These are phyloP conservation scores for Oncorhynchus masou DNA, from an alignment of 2,113 vertebrate genomes.

Conservation along the genomic window DNA sequence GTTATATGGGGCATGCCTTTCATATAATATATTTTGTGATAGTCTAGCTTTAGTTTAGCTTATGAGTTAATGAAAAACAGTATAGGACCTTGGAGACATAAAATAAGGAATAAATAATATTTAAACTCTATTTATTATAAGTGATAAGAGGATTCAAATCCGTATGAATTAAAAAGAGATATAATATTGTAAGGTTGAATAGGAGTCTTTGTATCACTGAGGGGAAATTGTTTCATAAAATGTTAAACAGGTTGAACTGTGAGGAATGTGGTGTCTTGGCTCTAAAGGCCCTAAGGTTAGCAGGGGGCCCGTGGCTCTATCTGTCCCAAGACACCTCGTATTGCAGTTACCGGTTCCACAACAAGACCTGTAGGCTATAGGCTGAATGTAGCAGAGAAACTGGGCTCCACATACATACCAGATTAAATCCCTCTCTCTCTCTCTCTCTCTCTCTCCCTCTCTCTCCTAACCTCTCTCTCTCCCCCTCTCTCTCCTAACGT, in stretches of 20 bases:
- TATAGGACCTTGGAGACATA: too few relatives aligned
- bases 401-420: too few relatives aligned
- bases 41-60: too few relatives aligned
- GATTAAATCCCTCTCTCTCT: neutral
- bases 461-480: conserved; percentile 15
- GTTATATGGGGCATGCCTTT: too few relatives aligned
- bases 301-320: neutral
- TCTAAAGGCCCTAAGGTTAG: neutral
- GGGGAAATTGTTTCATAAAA: conserved; percentile 13
- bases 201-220: conserved; percentile 48
- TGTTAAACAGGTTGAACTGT: neutral
- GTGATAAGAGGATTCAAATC: neutral
- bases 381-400: too few relatives aligned
- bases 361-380: too few relatives aligned
- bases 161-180: neutral
- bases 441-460: neutral
- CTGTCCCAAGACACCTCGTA: neutral
- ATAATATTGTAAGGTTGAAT: conserved; percentile 43
- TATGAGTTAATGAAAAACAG: too few relatives aligned
- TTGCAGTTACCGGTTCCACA: too few relatives aligned
- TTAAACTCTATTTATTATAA: neutral
- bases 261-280: neutral
- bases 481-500: accelerated
- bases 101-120: neutral
- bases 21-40: too few relatives aligned